These are phyloP conservation scores for Channa maculata DNA, from an alignment of 2,113 vertebrate species.

Conservation along the genomic window DNA sequence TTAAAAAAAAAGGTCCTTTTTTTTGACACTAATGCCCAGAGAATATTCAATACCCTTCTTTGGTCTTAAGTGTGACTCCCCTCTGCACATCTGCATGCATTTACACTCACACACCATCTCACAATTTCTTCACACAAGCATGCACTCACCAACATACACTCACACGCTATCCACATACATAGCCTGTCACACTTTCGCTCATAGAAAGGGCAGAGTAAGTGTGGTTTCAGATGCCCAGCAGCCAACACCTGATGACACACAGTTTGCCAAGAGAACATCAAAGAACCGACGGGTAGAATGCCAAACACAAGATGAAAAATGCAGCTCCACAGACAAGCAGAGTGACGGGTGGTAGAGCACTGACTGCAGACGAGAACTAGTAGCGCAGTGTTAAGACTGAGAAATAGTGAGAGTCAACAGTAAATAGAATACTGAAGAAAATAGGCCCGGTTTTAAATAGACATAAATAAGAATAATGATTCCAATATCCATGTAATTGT, in stretches of 20 bases:
- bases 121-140: constrained; percentile 15
- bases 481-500: constrained; percentile 37
- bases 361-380: constrained; percentile 70
- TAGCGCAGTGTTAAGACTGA: constrained; percentile 66
- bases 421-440: constrained; percentile 61
- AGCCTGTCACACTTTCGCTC: constrained; percentile 46
- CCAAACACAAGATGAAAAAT: constrained; percentile 82
- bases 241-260: constrained; percentile 80
- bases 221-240: constrained; percentile 72
- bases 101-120: constrained; percentile 30
- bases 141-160: constrained; percentile 19
- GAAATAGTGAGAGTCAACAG: constrained; percentile 77
- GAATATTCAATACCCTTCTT: constrained; percentile 32
- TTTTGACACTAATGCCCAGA: constrained; percentile 36
- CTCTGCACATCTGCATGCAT: constrained; percentile 43
- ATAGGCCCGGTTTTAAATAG: constrained; percentile 16
- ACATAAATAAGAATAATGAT: constrained; percentile 31
- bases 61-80: constrained; percentile 42
- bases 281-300: constrained; percentile 76
- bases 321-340: constrained; percentile 82
- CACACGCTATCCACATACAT: constrained; percentile 41
- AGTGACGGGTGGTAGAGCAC: constrained; percentile 77
- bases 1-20: constrained; percentile 20
- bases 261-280: constrained; percentile 80
- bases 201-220: constrained; percentile 55